These are phyloP conservation scores for Sisor rabdophorus DNA, from an alignment of 2,113 vertebrate genomes.

Conservation along the genomic window DNA sequence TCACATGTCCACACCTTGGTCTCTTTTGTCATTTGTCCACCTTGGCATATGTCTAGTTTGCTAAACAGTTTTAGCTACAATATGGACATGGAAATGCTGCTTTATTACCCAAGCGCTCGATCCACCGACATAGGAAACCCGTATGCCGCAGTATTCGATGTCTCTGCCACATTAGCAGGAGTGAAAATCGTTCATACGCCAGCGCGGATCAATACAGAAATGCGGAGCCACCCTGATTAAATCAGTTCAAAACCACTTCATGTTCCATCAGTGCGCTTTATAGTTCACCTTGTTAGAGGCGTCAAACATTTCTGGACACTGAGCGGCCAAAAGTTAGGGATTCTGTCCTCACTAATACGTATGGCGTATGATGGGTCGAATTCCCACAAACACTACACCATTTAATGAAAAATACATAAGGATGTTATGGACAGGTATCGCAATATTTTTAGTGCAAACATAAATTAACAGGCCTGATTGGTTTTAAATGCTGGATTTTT, in stretches of 20 bases:
- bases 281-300: not conserved
- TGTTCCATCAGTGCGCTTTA: not conserved
- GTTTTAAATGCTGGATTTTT: not conserved
- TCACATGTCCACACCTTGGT: no score
- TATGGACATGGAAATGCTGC: not conserved
- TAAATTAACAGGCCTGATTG: not conserved
- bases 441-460: not conserved
- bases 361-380: no score
- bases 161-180: not conserved
- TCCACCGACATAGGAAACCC: not conserved
- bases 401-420: no score
- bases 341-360: no score
- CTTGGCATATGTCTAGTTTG: no score
- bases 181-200: not conserved
- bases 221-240: not conserved
- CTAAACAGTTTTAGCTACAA: no score
- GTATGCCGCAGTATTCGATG: not conserved
- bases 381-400: no score
- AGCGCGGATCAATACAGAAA: not conserved
- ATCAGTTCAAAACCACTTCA: not conserved
- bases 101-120: not conserved
- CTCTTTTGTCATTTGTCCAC: no score
- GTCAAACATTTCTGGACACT: not conserved
- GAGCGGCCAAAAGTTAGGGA: no score
- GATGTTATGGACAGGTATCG: no score